Conservation (phyloP, 2,797 vertebrate genomes). For the Octomys mimax region DNA sequence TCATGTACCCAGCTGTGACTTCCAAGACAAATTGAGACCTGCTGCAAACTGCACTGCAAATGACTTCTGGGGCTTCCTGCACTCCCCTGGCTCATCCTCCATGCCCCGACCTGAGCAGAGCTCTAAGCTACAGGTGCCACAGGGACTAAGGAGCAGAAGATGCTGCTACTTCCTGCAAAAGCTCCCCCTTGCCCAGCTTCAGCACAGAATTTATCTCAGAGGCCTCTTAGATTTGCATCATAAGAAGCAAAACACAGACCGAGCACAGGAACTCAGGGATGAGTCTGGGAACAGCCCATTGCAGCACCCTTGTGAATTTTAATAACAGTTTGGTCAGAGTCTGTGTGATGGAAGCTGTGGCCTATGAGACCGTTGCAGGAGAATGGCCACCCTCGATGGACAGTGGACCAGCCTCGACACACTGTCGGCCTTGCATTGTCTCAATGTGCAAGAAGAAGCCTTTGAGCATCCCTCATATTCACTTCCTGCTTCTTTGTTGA, state of each 20-base stretch:
- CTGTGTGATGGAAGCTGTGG: background rate
- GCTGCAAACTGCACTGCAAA: background rate
- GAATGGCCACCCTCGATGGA: background rate
- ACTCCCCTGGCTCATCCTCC: fast-evolving
- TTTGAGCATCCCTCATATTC: too few relatives aligned
- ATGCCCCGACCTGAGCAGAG: fast-evolving
- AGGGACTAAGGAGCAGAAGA: background rate
- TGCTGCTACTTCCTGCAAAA: background rate
- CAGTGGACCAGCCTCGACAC: fast-evolving
- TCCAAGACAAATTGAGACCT: background rate
- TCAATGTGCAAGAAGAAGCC: background rate
- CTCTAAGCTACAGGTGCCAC: background rate
- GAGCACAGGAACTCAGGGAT: background rate
- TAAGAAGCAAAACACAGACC: background rate
- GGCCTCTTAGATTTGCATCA: background rate
- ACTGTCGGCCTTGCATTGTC: background rate
- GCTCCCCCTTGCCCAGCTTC: background rate
- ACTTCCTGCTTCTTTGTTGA: background rate
- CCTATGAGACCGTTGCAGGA: background rate
- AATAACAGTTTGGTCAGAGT: background rate
- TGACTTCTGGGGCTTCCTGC: background rate
- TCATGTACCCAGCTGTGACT: fast-evolving
- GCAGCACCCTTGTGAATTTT: background rate
- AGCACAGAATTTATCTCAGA: background rate
- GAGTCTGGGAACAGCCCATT: background rate